These are phyloP conservation scores for Panorpa germanica DNA, from an alignment of 2,888 invertebrate species.

Conservation along the genomic window DNA sequence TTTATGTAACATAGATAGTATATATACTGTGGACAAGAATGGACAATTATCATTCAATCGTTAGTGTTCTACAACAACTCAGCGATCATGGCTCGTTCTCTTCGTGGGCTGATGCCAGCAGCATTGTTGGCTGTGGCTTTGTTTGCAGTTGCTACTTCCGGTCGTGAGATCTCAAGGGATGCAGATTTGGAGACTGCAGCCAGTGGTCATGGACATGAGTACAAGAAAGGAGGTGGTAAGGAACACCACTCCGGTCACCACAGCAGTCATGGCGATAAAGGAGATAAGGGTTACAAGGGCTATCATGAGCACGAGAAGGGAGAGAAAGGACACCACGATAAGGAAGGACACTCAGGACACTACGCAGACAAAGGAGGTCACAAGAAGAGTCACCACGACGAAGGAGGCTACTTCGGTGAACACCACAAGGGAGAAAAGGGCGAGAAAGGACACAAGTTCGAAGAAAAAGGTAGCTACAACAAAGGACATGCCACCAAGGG, in stretches of 20 bases:
- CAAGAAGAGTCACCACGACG: conserved; percentile 30
- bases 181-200: conserved; percentile 21
- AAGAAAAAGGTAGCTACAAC: conserved; percentile 46
- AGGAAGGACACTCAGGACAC: conserved; percentile 30
- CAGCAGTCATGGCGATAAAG: conserved; percentile 45
- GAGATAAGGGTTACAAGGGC: conserved; percentile 50
- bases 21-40: too few relatives aligned
- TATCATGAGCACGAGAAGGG: conserved; percentile 48
- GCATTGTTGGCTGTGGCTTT: too few relatives aligned
- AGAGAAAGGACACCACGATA: conserved; percentile 55
- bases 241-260: conserved; percentile 46
- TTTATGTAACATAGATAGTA: too few relatives aligned
- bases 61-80: too few relatives aligned
- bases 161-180: too few relatives aligned
- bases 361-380: conserved; percentile 27
- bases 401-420: conserved; percentile 26
- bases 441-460: conserved; percentile 27
- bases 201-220: conserved; percentile 21
- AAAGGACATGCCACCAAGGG: conserved; percentile 77
- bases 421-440: conserved; percentile 30
- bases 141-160: too few relatives aligned
- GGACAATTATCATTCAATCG: too few relatives aligned
- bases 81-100: too few relatives aligned
- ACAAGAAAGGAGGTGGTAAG: conserved; percentile 40
- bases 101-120: too few relatives aligned